phyloP scores from a whole-genome alignment of 2,888 invertebrate genomes.

The Macrosiphum euphorbiae region DNA sequence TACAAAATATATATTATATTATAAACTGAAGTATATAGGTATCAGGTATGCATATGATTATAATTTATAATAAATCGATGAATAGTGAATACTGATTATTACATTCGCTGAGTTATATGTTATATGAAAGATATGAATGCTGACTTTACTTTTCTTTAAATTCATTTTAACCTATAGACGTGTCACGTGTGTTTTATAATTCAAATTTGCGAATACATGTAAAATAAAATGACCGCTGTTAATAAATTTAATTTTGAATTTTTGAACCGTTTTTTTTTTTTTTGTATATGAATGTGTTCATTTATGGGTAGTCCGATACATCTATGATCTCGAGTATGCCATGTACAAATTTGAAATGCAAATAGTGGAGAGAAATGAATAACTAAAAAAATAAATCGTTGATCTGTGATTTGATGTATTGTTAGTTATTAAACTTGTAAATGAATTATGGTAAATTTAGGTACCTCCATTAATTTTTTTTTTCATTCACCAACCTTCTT shows the following conservation, averaged over 20 bases:
- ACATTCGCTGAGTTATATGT: not conserved
- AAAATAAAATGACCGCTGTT: not conserved
- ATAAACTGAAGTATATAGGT: no score
- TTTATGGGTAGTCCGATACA: slow-evolving; percentile 21
- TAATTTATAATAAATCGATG: no score
- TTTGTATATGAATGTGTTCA: not conserved
- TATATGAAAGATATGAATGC: not conserved
- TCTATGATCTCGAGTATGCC: slow-evolving; percentile 9
- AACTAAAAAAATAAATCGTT: slow-evolving; percentile 38
- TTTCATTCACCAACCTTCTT: slow-evolving; percentile 24
- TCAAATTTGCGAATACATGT: not conserved
- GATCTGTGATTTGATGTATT: slow-evolving; percentile 24
- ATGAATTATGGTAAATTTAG: slow-evolving; percentile 33
- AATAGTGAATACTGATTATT: not conserved
- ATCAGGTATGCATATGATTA: no score
- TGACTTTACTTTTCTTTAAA: not conserved
- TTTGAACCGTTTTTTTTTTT: not conserved
- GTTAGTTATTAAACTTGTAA: not conserved
- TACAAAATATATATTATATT: no score
- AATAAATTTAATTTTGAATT: not conserved
- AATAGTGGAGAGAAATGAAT: slow-evolving; percentile 28
- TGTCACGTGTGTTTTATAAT: not conserved
- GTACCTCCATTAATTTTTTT: slow-evolving; percentile 24
- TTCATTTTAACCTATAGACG: not conserved
- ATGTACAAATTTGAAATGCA: slow-evolving; percentile 50